Percentiles rank a stretch among this genome's conserved stretches.
Evolutionary conservation across 2,797 vertebrate genomes (phyloP).

Genomic region (Sylvilagus floridanus): DNA sequence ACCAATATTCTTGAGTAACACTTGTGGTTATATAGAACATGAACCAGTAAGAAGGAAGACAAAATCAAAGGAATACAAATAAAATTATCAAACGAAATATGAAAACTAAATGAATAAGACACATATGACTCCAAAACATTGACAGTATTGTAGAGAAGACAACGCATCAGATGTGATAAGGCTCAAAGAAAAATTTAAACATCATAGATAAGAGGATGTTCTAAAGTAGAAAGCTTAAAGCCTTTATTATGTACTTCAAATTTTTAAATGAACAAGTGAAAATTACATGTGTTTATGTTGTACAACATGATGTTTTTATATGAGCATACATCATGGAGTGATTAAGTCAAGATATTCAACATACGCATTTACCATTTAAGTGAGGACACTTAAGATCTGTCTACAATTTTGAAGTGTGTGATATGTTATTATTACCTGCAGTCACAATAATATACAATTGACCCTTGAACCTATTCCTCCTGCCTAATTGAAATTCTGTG

Average conservation of each 20-base stretch:
- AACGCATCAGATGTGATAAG: constrained; percentile 21
- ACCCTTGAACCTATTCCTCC: neutral
- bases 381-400: neutral
- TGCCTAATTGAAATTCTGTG: neutral
- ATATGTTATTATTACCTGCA: neutral
- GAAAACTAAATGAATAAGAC: constrained; percentile 5
- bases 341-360: neutral
- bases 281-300: neutral
- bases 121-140: constrained; percentile 1
- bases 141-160: constrained; percentile 7
- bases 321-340: neutral
- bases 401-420: too few relatives aligned
- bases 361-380: neutral
- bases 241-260: neutral
- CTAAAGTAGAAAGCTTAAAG: constrained; percentile 49
- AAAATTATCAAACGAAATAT: constrained; percentile 20
- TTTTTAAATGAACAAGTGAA: neutral
- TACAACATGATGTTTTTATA: neutral
- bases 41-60: neutral
- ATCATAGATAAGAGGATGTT: neutral
- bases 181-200: neutral
- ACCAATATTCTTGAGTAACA: neutral
- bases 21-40: neutral
- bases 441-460: neutral
- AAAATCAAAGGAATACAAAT: constrained; percentile 9